Base-by-base conservation (phyloP, 1,140 invertebrate species). In the Drosophila biarmipes region DNA sequence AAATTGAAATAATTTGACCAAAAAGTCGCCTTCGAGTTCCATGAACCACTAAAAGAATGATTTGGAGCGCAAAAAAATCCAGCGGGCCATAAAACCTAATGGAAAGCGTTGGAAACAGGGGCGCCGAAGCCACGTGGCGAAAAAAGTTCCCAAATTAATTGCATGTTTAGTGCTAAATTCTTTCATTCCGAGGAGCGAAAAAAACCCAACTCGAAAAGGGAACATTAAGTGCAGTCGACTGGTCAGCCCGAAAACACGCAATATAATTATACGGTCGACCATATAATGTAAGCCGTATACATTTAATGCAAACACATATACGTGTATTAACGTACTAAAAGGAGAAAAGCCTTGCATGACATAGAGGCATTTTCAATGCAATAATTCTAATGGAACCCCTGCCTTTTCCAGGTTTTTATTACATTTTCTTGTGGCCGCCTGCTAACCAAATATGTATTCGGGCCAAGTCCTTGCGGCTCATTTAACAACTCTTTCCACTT, bases 131-230 rank as follows among this genome's bases (percentile, higher is more conserved):
- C 69, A 73, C 68, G 69, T 63, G 71, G 29, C 49, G 17, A 37
- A 19, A 51, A 45, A 54, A 31, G 29, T 17, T 68, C 46, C 37
- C 0, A 74, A 79, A 69, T 73, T 85, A 77, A 85, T 86, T 85
- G 80, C 80, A 85, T 24, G 73, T 53, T 67, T 66, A 59, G 81
- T 86, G 81, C 69, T 87, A 78, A 87, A 86, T 86, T 87, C 78
- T 86, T 86, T 74, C 19, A 63, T 53, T 63, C 17, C 17, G n/a
- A n/a, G n/a, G n/a, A 48, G 17, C 27, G 17, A 11, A 6, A 40
- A 56, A 35, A 17, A 10, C 4, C 6, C 14, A 11, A 61, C 57
- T 42, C 63, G 15, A 63, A 42, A 66, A 67, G 34, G 49, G 42
- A 56, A 38, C 67, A 71, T 71, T 71, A 71, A 69, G 48, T 71